Evolutionary conservation across 2,113 vertebrate genomes (phyloP).

Genomic region (Microcebus ravelobensis): DNA sequence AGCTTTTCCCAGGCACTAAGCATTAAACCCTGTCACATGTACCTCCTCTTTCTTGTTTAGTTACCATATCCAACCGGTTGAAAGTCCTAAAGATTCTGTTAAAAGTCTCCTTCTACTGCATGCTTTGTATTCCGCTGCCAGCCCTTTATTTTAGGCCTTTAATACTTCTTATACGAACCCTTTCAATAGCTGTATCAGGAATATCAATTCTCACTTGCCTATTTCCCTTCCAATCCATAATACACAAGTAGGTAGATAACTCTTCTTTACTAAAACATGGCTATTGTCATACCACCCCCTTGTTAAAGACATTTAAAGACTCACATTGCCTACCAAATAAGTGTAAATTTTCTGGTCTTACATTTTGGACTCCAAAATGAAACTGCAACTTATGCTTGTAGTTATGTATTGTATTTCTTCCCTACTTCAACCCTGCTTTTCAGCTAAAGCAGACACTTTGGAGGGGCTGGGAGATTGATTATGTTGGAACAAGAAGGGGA

Average conservation of each 20-base stretch:
- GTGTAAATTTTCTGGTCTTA: neutral
- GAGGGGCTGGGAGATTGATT: neutral
- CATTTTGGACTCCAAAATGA: neutral
- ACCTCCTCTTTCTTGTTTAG: neutral
- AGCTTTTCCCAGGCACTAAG: neutral
- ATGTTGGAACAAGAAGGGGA: neutral
- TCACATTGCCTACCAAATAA: neutral
- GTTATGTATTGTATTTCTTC: neutral
- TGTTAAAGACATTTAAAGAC: conserved; percentile 23
- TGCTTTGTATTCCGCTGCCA: neutral
- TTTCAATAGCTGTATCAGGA: neutral
- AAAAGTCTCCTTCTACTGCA: neutral
- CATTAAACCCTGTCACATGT: neutral
- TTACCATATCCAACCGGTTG: neutral
- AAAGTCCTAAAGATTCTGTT: neutral
- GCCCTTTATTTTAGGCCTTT: neutral
- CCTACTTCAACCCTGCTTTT: neutral
- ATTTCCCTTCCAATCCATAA: neutral
- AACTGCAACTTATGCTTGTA: neutral
- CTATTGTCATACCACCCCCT: neutral
- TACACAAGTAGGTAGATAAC: neutral
- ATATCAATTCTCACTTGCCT: neutral
- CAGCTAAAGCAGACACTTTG: neutral
- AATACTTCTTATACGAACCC: neutral
- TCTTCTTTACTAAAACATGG: neutral